Conservation (phyloP, 2,888 invertebrate species). For the Oscheius sp. region DNA sequence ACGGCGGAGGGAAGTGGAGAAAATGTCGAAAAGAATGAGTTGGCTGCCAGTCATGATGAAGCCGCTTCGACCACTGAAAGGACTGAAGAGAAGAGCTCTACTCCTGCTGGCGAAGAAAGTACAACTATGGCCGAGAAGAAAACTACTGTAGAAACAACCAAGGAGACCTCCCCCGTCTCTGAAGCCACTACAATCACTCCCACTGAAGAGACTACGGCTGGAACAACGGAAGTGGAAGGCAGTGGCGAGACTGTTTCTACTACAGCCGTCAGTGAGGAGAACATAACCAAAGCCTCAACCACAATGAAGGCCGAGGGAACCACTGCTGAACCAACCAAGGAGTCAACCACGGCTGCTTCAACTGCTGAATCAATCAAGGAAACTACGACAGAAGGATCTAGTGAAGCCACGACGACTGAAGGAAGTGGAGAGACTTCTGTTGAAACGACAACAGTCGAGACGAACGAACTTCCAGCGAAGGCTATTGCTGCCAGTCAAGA, state of each 20-base stretch:
- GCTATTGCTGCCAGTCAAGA: constrained; percentile 18
- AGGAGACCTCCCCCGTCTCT: background rate
- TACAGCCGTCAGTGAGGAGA: background rate
- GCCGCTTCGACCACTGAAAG: constrained; percentile 26
- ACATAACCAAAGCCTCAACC: background rate
- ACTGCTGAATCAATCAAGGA: background rate
- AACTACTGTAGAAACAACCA: constrained; percentile 5
- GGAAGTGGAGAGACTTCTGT: background rate
- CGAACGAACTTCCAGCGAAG: background rate
- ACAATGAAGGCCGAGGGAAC: too few relatives aligned
- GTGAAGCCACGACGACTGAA: background rate
- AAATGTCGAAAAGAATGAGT: constrained; percentile 17
- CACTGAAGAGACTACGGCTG: constrained; percentile 18
- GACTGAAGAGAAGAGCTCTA: constrained; percentile 29
- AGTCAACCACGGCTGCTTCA: background rate
- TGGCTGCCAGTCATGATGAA: constrained; percentile 2
- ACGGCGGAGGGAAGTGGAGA: constrained; percentile 20
- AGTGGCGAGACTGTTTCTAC: background rate
- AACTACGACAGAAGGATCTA: background rate
- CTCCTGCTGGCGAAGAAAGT: too few relatives aligned
- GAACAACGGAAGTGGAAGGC: background rate
- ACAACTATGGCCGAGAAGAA: constrained; percentile 29
- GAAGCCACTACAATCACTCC: constrained; percentile 17
- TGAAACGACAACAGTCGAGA: background rate
- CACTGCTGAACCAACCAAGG: background rate